Evolutionary conservation across 2,797 vertebrate species (phyloP).

Genomic region (Clangula hyemalis): DNA sequence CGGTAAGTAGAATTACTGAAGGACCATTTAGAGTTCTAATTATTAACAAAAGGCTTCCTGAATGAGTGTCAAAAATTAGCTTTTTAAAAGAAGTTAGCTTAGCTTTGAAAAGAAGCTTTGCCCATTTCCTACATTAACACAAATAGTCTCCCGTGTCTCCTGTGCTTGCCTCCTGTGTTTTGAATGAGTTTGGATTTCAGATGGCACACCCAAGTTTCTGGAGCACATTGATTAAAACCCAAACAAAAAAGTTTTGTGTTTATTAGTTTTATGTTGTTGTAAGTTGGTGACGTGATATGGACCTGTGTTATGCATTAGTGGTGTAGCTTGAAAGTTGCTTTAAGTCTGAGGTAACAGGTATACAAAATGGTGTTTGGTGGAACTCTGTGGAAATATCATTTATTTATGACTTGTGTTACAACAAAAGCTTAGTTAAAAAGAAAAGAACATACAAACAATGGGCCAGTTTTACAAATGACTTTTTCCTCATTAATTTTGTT

Average conservation of each 20-base stretch:
- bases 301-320: background rate
- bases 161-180: background rate
- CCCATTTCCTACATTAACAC: slow-evolving; percentile 33
- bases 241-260: background rate
- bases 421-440: background rate
- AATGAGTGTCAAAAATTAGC: background rate
- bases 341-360: background rate
- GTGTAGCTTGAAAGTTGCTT: background rate
- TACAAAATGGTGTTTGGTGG: background rate
- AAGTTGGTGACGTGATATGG: background rate
- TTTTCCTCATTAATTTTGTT: background rate
- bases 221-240: background rate
- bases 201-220: background rate
- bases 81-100: background rate
- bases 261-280: background rate
- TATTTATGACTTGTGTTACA: background rate
- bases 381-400: background rate
- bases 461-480: background rate
- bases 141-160: background rate
- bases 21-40: background rate
- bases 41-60: slow-evolving; percentile 17
- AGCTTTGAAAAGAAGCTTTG: slow-evolving; percentile 22
- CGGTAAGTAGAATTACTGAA: background rate
- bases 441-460: background rate
- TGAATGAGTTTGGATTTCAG: background rate